Conservation (phyloP, 2,888 invertebrate genomes). For the Caenorhabditis uteleia region DNA sequence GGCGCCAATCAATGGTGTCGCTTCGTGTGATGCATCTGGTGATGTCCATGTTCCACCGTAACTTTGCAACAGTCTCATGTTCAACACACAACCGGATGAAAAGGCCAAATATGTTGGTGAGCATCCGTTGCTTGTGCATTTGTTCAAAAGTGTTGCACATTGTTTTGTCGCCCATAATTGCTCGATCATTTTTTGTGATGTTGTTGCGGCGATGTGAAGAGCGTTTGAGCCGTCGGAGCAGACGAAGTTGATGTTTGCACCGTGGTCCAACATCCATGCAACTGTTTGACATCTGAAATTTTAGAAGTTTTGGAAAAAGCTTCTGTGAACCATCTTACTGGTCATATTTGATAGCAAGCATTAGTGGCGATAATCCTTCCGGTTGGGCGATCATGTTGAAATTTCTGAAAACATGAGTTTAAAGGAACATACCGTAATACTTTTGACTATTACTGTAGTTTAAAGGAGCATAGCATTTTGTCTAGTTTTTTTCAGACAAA, state of each 20-base stretch:
- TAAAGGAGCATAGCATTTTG: too few relatives aligned
- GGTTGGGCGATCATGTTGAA: slow-evolving; percentile 51
- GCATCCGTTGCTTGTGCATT: slow-evolving; percentile 15
- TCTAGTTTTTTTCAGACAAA: too few relatives aligned
- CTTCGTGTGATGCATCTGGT: slow-evolving; percentile 9
- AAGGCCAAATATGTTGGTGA: slow-evolving; percentile 42
- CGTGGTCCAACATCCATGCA: slow-evolving; percentile 70
- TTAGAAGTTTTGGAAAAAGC: not conserved
- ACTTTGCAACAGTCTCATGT: slow-evolving; percentile 23
- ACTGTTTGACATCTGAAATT: slow-evolving; percentile 48
- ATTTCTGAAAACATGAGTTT: slow-evolving; percentile 22
- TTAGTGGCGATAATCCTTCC: slow-evolving; percentile 59
- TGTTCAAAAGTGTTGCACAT: slow-evolving; percentile 31
- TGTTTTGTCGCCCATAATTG: slow-evolving; percentile 41
- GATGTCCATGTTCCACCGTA: slow-evolving; percentile 25
- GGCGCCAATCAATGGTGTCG: slow-evolving; percentile 36
- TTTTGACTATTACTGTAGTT: too few relatives aligned
- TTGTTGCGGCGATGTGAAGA: slow-evolving; percentile 70
- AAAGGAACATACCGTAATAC: too few relatives aligned
- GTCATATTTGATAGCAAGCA: slow-evolving; percentile 62
- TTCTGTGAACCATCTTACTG: slow-evolving; percentile 26
- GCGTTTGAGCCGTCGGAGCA: slow-evolving; percentile 89
- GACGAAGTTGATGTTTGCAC: slow-evolving; percentile 87
- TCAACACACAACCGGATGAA: slow-evolving; percentile 25
- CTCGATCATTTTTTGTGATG: slow-evolving; percentile 77